Percentiles rank a stretch among this genome's conserved stretches.
These are phyloP conservation scores for Diplolepis rosae DNA, from an alignment of 2,888 invertebrate genomes.

Conservation along the genomic window DNA sequence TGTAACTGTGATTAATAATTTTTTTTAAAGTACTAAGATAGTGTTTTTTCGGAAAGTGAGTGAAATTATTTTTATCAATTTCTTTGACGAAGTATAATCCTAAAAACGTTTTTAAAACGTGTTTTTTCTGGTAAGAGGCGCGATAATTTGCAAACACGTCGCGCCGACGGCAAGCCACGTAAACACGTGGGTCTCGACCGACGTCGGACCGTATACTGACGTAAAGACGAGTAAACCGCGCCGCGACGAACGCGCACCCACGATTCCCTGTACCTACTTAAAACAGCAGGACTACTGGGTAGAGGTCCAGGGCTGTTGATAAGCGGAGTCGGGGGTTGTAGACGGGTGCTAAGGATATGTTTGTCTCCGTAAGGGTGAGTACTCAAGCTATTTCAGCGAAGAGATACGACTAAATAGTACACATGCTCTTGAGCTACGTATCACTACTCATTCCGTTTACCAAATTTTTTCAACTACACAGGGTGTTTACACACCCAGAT, in stretches of 20 bases:
- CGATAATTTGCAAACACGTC: conserved; percentile 40
- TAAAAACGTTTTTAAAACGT: too few species aligned
- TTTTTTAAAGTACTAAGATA: too few species aligned
- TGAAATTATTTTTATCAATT: too few species aligned
- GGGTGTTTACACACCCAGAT: background rate
- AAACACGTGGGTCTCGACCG: conserved; percentile 66
- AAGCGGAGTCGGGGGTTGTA: background rate
- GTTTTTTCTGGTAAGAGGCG: conserved; percentile 12
- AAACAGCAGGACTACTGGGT: background rate
- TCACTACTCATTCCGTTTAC: background rate
- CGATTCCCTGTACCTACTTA: conserved; percentile 38
- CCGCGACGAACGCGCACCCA: conserved; percentile 64
- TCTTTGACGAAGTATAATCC: too few species aligned
- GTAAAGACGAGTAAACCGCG: conserved; percentile 59
- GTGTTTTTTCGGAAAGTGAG: too few species aligned
- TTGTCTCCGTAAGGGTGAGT: background rate
- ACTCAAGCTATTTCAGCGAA: background rate
- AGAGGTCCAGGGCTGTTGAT: background rate
- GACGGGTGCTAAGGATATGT: background rate
- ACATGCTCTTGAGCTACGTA: background rate
- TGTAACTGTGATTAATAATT: too few species aligned
- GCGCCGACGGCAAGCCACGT: conserved; percentile 39
- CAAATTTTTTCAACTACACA: background rate
- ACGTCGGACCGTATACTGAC: conserved; percentile 69
- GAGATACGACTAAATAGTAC: background rate